These are phyloP conservation scores for Spea multiplicata DNA, from an alignment of 2,113 vertebrate genomes.

Conservation along the genomic window DNA sequence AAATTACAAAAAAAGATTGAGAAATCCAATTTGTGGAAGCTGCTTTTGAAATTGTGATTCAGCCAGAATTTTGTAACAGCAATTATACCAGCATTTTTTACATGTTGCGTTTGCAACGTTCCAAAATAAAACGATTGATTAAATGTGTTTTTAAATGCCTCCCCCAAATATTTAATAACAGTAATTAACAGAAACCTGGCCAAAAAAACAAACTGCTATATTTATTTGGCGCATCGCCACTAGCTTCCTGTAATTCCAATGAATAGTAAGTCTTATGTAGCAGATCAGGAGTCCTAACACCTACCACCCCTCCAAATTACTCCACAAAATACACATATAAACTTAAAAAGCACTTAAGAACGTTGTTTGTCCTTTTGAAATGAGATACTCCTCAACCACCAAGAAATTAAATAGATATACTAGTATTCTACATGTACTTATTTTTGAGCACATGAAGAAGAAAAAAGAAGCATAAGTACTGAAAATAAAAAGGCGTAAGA, in stretches of 20 bases:
- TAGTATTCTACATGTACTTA: too few species aligned
- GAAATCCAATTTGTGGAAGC: conserved; percentile 27
- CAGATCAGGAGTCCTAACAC: conserved; percentile 48
- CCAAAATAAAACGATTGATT: conserved; percentile 49
- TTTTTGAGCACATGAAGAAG: too few species aligned
- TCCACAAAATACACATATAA: background rate
- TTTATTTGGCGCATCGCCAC: conserved; percentile 67
- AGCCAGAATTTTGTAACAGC: too few species aligned
- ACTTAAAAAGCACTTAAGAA: background rate
- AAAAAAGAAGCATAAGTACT: too few species aligned
- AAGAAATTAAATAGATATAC: too few species aligned
- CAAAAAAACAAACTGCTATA: conserved; percentile 67
- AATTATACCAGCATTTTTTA: background rate
- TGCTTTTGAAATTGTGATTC: conserved; percentile 5
- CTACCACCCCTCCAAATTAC: background rate
- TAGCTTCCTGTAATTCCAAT: conserved; percentile 58
- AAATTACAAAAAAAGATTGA: conserved; percentile 13
- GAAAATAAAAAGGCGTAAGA: too few species aligned
- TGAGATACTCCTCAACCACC: background rate
- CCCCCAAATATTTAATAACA: conserved; percentile 68
- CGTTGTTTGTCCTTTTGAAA: background rate
- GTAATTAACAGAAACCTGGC: conserved; percentile 73
- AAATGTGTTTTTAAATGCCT: conserved; percentile 51
- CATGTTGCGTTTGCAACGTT: background rate
- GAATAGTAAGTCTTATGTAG: conserved; percentile 68